Evolutionary conservation across 2,888 invertebrate species (phyloP), one percentile per base, ranked within the genome.

Genomic region (Ectemnius lituratus): DNA sequence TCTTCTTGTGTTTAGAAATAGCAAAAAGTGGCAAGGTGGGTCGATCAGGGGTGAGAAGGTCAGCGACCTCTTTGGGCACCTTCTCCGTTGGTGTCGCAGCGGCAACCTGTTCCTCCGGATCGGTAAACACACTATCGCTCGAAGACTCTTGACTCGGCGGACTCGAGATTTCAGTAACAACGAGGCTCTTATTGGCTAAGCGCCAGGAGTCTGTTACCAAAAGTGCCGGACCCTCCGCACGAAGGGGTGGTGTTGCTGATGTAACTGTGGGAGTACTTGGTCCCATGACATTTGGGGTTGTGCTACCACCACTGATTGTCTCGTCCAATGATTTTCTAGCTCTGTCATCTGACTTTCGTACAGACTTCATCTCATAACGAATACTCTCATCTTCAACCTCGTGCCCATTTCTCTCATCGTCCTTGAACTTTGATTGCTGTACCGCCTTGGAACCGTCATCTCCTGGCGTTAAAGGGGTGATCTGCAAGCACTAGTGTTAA

Each of bases 121-220:
- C 95, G 83, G 95, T 95, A 92, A 95, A 95, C 90, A 95, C 94
- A 88, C 95, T 95, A 86, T 94, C 94, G 75, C 93, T 93, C 90
- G 95, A 95, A 79, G 95, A 94, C 79, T 92, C 93, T 87, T 92
- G 92, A 86, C 92, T 93, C 82, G 92, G 93, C 81, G 89, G 91
- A 64, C 87, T 89, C 62, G 88, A 88, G 82, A 88, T 85, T 67
- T 87, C 87, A 63, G 88, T 69, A 6, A 87, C 83, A 23, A 85
- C 78, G 67, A 88, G 79, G 62, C 86, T 84, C 46, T 88, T 85
- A 71, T 90, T 90, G 16, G 88, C 91, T 49, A 88, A 86, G 46
- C 89, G 87, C 91, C 91, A 91, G 23, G 91, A 91, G 71, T 91
- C 91, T 57, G 91, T 91, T 68, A 91, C 90, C 75, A 91, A 83